Percentiles rank a stretch among this genome's conserved stretches.
Conservation (phyloP, 2,797 vertebrate species). For the Sebastes flavidus region DNA sequence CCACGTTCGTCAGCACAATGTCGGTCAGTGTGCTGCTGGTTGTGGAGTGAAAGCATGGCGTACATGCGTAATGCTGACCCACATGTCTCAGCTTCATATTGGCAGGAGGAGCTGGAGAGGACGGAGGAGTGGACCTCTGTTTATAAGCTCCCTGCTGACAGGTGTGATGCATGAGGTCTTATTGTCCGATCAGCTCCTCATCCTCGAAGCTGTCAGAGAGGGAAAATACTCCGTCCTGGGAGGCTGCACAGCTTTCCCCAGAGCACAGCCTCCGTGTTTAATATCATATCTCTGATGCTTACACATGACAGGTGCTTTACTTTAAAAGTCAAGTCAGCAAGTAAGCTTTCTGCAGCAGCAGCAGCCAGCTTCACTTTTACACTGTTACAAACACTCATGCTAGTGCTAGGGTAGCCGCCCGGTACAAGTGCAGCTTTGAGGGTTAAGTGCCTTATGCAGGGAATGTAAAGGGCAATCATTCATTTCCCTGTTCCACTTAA, state of each 20-base stretch:
- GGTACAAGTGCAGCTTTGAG: not conserved
- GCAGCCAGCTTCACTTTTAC: not conserved
- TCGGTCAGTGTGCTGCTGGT: constrained; percentile 42
- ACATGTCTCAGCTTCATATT: constrained; percentile 11
- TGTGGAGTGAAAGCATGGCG: not conserved
- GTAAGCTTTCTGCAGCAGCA: constrained; percentile 3
- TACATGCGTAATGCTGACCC: constrained; percentile 25
- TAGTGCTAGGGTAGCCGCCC: not conserved
- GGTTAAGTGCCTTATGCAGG: not conserved
- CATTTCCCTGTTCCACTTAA: not conserved
- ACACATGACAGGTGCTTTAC: constrained; percentile 41
- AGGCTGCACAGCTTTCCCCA: constrained; percentile 10
- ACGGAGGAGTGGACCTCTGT: not conserved
- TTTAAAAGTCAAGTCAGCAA: constrained; percentile 43
- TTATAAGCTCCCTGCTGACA: constrained; percentile 30
- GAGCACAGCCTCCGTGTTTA: constrained; percentile 2
- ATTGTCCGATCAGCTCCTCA: constrained; percentile 18
- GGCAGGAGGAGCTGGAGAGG: not conserved
- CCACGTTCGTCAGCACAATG: not conserved
- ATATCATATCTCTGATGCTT: constrained; percentile 36
- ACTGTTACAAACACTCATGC: not conserved
- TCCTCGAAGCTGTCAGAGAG: constrained; percentile 37
- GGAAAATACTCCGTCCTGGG: constrained; percentile 32
- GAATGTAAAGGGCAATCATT: not conserved
- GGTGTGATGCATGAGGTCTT: constrained; percentile 41